A percentile compares a stretch with the other conserved stretches of the same genome.
phyloP scores from a whole-genome alignment of 1,140 invertebrate genomes.

The Philotrypesis tridentata region DNA sequence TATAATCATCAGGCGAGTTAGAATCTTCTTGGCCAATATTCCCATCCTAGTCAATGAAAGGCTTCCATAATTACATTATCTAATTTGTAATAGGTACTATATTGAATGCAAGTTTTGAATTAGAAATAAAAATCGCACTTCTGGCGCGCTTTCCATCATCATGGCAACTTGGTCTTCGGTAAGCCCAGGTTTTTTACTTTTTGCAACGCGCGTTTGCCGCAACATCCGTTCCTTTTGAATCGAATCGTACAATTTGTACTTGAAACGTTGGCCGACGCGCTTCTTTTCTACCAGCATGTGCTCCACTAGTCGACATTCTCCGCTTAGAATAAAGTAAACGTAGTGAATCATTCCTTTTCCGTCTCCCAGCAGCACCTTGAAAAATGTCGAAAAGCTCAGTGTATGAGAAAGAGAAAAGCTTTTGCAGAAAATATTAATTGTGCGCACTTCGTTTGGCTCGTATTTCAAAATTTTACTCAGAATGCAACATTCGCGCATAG shows the following conservation, averaged over 20 bases:
- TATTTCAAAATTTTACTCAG: slow-evolving; percentile 77
- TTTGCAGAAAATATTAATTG: background rate
- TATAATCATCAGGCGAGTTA: background rate
- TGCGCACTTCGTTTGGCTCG: slow-evolving; percentile 72
- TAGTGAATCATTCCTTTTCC: slow-evolving; percentile 77
- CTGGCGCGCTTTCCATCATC: background rate
- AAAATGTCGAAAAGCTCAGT: background rate
- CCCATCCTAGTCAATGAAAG: background rate
- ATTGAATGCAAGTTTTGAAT: background rate
- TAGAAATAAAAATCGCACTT: background rate
- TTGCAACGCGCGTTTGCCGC: too few relatives aligned
- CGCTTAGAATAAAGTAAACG: slow-evolving; percentile 78
- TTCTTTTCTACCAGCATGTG: slow-evolving; percentile 72
- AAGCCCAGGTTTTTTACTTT: slow-evolving; percentile 11
- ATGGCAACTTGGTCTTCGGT: background rate
- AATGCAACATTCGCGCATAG: slow-evolving; percentile 78
- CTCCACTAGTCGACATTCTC: slow-evolving; percentile 78
- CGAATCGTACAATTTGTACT: slow-evolving; percentile 72
- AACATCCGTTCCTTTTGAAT: background rate
- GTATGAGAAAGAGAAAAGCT: background rate
- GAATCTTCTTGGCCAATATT: background rate
- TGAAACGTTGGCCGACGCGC: slow-evolving; percentile 62
- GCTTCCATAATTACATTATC: background rate
- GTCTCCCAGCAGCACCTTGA: slow-evolving; percentile 75
- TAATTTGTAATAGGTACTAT: background rate